phyloP scores from a whole-genome alignment of 2,113 vertebrate species.

The Crotalus tigris region DNA sequence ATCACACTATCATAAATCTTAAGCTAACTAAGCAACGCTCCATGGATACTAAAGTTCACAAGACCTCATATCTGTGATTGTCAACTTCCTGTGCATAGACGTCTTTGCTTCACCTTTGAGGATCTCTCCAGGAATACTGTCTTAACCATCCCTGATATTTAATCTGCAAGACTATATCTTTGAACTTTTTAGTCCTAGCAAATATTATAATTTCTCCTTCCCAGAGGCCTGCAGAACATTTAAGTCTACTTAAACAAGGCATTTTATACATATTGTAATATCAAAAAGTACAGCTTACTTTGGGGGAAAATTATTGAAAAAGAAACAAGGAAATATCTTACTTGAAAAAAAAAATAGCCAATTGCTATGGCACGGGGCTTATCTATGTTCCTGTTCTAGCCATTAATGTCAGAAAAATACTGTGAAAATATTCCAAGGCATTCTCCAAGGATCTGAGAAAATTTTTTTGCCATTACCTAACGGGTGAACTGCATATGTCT shows the following conservation, averaged over 20 bases:
- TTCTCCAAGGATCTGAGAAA: conserved; percentile 69
- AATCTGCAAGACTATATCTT: background rate
- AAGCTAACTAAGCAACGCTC: background rate
- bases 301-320: background rate
- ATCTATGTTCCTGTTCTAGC: conserved; percentile 59
- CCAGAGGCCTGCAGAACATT: background rate
- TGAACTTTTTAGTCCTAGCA: background rate
- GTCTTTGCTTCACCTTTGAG: background rate
- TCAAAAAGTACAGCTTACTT: background rate
- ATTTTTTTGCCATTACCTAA: conserved; percentile 77
- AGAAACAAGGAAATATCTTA: background rate
- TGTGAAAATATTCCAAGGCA: conserved; percentile 65
- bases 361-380: conserved; percentile 38
- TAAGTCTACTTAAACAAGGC: background rate
- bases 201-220: background rate
- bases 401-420: conserved; percentile 66
- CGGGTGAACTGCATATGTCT: conserved; percentile 74
- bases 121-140: background rate
- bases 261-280: background rate
- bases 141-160: background rate
- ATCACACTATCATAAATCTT: background rate
- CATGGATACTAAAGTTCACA: background rate
- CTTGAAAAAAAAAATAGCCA: background rate
- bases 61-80: background rate
- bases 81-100: background rate